phyloP scores from a whole-genome alignment of 2,113 vertebrate species.

The Poeciliopsis retropinna region DNA sequence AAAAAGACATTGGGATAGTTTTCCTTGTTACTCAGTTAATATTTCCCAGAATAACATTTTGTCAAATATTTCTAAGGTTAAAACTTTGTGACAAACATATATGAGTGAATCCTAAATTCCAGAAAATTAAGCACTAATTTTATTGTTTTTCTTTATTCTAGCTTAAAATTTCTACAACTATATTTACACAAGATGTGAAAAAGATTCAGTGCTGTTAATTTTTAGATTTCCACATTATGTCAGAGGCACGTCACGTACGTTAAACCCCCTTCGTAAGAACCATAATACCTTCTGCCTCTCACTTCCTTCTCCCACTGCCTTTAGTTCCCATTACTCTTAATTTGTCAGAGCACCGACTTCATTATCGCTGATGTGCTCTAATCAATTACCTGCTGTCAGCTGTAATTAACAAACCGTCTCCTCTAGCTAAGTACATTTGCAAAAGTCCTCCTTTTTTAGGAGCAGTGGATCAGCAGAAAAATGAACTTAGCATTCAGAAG shows the following conservation, averaged over 20 bases:
- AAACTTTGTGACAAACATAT: neutral
- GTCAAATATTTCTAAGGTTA: neutral
- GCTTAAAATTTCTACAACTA: neutral
- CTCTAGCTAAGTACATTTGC: slow-evolving; percentile 2
- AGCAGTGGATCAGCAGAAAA: neutral
- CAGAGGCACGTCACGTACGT: neutral
- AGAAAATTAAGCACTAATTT: neutral
- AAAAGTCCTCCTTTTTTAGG: neutral
- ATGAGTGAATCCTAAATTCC: neutral
- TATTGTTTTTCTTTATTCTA: neutral
- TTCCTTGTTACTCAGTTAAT: neutral
- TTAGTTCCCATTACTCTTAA: slow-evolving; percentile 25
- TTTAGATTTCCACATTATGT: neutral
- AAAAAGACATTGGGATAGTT: neutral
- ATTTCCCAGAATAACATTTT: neutral
- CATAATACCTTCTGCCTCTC: slow-evolving; percentile 10
- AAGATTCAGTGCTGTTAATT: neutral
- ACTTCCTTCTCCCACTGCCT: slow-evolving; percentile 19
- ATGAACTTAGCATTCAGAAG: neutral
- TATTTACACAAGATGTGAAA: neutral
- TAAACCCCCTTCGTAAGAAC: neutral
- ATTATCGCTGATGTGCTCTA: slow-evolving; percentile 12
- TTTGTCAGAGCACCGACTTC: slow-evolving; percentile 9
- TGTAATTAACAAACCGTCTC: neutral
- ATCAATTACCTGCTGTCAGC: slow-evolving; percentile 7